These are phyloP conservation scores for Linnaemya tessellans DNA, from an alignment of 2,888 invertebrate genomes.

Conservation along the genomic window DNA sequence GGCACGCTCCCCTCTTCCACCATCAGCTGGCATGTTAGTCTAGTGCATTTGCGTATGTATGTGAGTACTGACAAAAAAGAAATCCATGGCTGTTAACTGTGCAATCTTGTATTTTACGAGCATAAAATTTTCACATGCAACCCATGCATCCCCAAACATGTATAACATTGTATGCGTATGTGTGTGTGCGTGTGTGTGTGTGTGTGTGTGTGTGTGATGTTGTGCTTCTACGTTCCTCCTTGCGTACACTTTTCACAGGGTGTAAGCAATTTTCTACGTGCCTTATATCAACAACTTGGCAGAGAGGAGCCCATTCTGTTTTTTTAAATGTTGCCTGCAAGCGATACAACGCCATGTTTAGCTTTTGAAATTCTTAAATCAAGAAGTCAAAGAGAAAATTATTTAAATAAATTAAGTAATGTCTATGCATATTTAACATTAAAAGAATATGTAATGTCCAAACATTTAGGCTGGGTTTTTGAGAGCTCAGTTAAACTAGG, in stretches of 20 bases:
- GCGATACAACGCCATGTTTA: constrained; percentile 4
- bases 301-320: neutral
- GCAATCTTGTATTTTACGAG: constrained; percentile 53
- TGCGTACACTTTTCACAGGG: constrained; percentile 58
- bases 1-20: neutral
- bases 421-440: too few relatives aligned
- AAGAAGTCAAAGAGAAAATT: too few relatives aligned
- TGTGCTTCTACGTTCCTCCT: neutral
- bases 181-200: neutral
- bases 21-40: neutral
- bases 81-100: constrained; percentile 64
- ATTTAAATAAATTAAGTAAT: too few relatives aligned
- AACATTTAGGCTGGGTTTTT: too few relatives aligned
- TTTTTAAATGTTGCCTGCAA: constrained; percentile 11
- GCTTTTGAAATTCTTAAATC: neutral
- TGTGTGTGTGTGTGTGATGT: neutral
- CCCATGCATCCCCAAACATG: neutral
- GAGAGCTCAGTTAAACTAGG: too few relatives aligned
- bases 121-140: constrained; percentile 45
- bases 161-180: neutral
- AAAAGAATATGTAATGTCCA: too few relatives aligned
- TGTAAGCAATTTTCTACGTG: constrained; percentile 70
- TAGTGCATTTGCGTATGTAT: neutral
- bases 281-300: constrained; percentile 45
- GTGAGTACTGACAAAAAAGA: constrained; percentile 17